Base-by-base conservation (phyloP, 2,797 vertebrate species). In the Anas flavirostris region DNA sequence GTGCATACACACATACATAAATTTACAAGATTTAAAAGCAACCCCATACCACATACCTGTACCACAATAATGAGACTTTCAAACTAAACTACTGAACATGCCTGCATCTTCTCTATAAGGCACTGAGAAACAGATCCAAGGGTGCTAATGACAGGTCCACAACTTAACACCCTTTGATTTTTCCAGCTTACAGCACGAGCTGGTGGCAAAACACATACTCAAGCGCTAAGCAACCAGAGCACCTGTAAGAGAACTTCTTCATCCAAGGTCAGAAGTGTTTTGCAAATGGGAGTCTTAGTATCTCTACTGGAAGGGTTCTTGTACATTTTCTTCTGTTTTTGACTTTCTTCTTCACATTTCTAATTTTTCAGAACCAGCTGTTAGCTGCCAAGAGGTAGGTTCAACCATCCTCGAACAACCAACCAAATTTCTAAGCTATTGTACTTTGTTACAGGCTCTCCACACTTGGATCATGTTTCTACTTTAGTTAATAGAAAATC, bases 101-200 rank as follows among this genome's bases (percentile, higher is more conserved):
- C 14, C 60, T 43, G 3, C 17, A 43, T 50, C 19, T 41, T 33
- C 55, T 72, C 8, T 22, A 4, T 25, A 1, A 23, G 44, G 31
- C 60, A 43, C 33, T 59, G 33, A 79, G 75, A 52, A 31, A 87
- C 19, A 74, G 12, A 31, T 8, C 14, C 14, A 85, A 41, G 5
- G 5, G 23, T 37, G 31, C 16, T 83, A 16, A 9, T 73, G 37
- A 82, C 9, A 79, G 7, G 11, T 31, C 52, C 33, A 21, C 19
- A 66, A 33, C 53, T 50, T 50, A 66, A 56, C 1, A 0, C 37
- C 44, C 16, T 0, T 1, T 33, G 69, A 53, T 2, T 7, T 11
- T 25, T 74, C 37, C 9, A 72, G 48, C 9, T 75, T 29, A n/a
- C 3, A 60, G 39, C 22, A 89, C 44, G 64, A 84, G 77, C 8